Conservation (phyloP, 2,113 vertebrate species). For the Scortum barcoo region DNA sequence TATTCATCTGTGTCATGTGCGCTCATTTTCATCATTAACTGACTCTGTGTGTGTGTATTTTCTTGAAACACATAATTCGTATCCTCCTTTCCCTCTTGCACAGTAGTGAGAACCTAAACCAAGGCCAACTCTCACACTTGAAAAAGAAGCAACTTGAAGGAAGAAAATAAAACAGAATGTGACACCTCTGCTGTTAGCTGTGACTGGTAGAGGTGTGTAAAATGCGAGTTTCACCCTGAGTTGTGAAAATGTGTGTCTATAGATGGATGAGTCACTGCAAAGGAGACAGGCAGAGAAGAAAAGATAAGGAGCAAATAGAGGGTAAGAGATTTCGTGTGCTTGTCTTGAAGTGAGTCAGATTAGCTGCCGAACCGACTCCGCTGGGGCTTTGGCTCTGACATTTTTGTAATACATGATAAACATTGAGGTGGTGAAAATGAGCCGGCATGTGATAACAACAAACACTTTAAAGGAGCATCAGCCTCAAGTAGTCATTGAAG, state of each 20-base stretch:
- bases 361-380: constrained; percentile 35
- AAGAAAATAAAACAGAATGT: constrained; percentile 55
- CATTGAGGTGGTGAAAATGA: constrained; percentile 35
- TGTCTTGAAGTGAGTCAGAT: constrained; percentile 53
- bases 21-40: constrained; percentile 32
- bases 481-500: background rate
- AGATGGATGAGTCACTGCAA: constrained; percentile 70
- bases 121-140: constrained; percentile 57
- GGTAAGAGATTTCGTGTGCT: constrained; percentile 42
- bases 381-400: constrained; percentile 38
- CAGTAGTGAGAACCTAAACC: constrained; percentile 41
- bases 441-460: constrained; percentile 24
- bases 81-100: constrained; percentile 10
- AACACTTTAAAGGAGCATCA: constrained; percentile 26
- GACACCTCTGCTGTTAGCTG: constrained; percentile 70
- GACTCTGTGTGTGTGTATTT: constrained; percentile 11
- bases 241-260: constrained; percentile 63
- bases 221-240: constrained; percentile 49
- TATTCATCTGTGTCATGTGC: constrained; percentile 8
- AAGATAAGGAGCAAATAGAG: constrained; percentile 57
- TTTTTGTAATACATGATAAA: constrained; percentile 31
- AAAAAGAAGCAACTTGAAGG: constrained; percentile 51
- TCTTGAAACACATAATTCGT: background rate
- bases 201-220: constrained; percentile 65
- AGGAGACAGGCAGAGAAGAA: constrained; percentile 49